A percentile compares a stretch with the other conserved stretches of the same genome.
Conservation (phyloP, 2,888 invertebrate genomes). For the Athrips mouffetella region DNA sequence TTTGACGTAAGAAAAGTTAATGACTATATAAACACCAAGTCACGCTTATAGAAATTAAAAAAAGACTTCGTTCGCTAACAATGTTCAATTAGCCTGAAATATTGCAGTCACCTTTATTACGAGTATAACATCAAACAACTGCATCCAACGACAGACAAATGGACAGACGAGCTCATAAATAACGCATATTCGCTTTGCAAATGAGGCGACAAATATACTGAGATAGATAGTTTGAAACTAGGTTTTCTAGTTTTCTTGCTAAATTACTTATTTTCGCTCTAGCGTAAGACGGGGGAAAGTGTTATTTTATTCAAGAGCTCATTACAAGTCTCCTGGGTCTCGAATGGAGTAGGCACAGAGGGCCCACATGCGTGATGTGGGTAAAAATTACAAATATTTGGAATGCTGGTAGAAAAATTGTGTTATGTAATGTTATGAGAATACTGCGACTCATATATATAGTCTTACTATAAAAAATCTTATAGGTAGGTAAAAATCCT, state of each 20-base stretch:
- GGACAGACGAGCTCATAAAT: slow-evolving; percentile 4
- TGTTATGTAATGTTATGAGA: not conserved
- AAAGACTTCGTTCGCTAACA: slow-evolving; percentile 4
- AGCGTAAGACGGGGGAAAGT: slow-evolving; percentile 10
- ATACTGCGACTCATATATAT: no score
- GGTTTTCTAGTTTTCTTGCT: not conserved
- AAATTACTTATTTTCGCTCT: not conserved
- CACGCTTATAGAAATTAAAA: slow-evolving; percentile 2
- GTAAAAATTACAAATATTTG: slow-evolving; percentile 28
- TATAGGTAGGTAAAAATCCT: no score
- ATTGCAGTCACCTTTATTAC: not conserved
- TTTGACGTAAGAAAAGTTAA: slow-evolving; percentile 64
- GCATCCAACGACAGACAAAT: not conserved
- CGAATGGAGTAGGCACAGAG: slow-evolving; percentile 38
- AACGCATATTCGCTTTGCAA: not conserved
- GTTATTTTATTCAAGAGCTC: slow-evolving; percentile 41
- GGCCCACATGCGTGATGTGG: slow-evolving; percentile 36
- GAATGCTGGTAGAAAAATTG: not conserved
- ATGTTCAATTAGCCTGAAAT: not conserved
- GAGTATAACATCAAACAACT: slow-evolving; percentile 9
- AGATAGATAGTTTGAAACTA: slow-evolving; percentile 3
- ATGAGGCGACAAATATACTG: slow-evolving; percentile 6
- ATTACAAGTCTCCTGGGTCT: slow-evolving; percentile 33
- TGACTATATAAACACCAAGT: slow-evolving; percentile 45
- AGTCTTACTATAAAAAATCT: no score